Conservation (phyloP, 2,797 vertebrate species). For the Uromys caudimaculatus region DNA sequence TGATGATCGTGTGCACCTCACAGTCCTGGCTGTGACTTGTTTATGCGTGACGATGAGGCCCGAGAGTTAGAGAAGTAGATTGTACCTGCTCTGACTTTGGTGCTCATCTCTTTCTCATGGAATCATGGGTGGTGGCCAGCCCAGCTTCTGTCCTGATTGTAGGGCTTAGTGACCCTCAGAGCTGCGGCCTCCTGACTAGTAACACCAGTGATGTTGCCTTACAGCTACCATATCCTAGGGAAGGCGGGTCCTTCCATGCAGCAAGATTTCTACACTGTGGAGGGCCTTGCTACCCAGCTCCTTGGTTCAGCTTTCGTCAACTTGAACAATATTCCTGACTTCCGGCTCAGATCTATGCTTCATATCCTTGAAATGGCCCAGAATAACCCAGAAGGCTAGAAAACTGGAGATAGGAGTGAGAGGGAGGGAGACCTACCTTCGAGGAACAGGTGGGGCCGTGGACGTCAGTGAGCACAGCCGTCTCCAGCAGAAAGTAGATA, state of each 20-base stretch:
- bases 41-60: background rate
- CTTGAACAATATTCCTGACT: slow-evolving; percentile 95
- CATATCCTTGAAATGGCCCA: slow-evolving; percentile 92
- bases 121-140: background rate
- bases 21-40: background rate
- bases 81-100: background rate
- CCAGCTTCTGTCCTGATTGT: background rate
- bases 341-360: slow-evolving; percentile 95
- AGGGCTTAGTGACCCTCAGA: background rate
- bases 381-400: background rate
- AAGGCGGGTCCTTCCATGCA: slow-evolving; percentile 93
- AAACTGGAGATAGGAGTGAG: background rate
- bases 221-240: slow-evolving; percentile 95
- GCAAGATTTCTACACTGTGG: slow-evolving; percentile 95
- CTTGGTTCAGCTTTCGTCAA: slow-evolving; percentile 93
- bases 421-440: background rate
- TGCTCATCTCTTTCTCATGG: background rate
- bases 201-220: slow-evolving; percentile 43
- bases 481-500: background rate
- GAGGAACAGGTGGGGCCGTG: background rate
- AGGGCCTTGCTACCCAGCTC: slow-evolving; percentile 92
- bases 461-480: background rate
- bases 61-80: background rate
- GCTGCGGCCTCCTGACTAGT: background rate
- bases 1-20: background rate